Evolutionary conservation across 2,888 invertebrate genomes (phyloP), one percentile per base, ranked within the genome.

Genomic region (Unio pictorum): DNA sequence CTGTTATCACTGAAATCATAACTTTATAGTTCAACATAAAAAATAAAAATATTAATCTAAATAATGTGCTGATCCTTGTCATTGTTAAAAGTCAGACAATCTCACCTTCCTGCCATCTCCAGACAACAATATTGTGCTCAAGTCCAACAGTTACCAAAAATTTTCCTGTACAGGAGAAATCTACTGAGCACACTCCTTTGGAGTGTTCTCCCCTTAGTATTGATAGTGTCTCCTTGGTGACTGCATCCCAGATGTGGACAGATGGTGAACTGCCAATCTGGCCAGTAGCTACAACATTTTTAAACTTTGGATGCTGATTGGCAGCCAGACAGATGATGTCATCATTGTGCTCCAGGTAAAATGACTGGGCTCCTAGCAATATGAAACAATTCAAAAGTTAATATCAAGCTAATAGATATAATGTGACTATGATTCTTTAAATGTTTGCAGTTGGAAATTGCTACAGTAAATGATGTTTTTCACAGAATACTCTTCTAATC

Each of bases 21-120:
- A 45, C 45, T 15, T 45, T 45, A 11, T 45, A 45, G 45, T 45
- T 11, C 11, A 45, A 15, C 45, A 45, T 45, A 34, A 34, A 34
- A 7, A 34, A 34, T 34, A 34, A 34, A 34, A 34, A 8, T 34
- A 34, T 34, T 15, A 15, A 15, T 45, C 45, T 45, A 45, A 45
- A 45, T 11, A 45, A 45, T 45, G 45, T 45, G 45, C 15, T 45
- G 45, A 45, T 45, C 45, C 45, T 15, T 45, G 11, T 11, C 45
- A 45, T 45, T 45, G 45, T 15, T 45, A 45, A 45, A 45, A 45
- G 45, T 45, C 45, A 45, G 11, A 45, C 2, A 45, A 45, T 45
- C 81, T 54, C 62, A 88, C 90, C 90, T 77, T 90, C 90, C 72
- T 89, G 87, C 90, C 90, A 90, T 68, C 88, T 83, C 89, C 90